These are phyloP conservation scores for Zaprionus tsacasi DNA, from an alignment of 1,140 invertebrate genomes.

Conservation along the genomic window DNA sequence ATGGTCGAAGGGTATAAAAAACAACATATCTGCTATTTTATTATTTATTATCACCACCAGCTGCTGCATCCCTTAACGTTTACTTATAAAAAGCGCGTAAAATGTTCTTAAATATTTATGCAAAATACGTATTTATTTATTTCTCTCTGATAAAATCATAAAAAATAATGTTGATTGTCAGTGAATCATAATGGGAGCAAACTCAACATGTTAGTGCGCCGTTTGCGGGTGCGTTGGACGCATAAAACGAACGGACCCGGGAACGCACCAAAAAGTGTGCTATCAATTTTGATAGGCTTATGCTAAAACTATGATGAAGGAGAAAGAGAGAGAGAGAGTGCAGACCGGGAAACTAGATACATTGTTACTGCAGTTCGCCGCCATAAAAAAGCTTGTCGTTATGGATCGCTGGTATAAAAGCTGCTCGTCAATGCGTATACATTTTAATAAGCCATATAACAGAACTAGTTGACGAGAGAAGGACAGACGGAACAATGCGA, in stretches of 20 bases:
- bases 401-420: slow-evolving; percentile 52
- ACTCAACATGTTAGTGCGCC: slow-evolving; percentile 37
- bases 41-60: no score
- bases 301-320: slow-evolving; percentile 37
- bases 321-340: not conserved
- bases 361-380: not conserved
- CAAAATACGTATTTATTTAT: not conserved
- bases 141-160: slow-evolving; percentile 45
- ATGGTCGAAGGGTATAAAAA: no score
- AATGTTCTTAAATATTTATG: slow-evolving; percentile 7
- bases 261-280: slow-evolving; percentile 31
- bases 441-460: slow-evolving; percentile 64
- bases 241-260: slow-evolving; percentile 33
- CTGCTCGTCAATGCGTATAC: slow-evolving; percentile 56
- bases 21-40: no score
- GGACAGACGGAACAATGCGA: not conserved
- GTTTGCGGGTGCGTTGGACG: slow-evolving; percentile 54
- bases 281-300: slow-evolving; percentile 72
- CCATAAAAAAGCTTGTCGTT: slow-evolving; percentile 50
- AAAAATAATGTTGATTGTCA: slow-evolving; percentile 35
- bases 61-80: no score
- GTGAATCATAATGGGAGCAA: slow-evolving; percentile 7
- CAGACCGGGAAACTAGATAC: slow-evolving; percentile 30
- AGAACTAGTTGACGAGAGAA: not conserved
- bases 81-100: not conserved